A percentile compares a stretch with the other conserved stretches of the same genome.
These are phyloP conservation scores for Piprites chloris DNA, from an alignment of 2,113 vertebrate genomes.

Conservation along the genomic window DNA sequence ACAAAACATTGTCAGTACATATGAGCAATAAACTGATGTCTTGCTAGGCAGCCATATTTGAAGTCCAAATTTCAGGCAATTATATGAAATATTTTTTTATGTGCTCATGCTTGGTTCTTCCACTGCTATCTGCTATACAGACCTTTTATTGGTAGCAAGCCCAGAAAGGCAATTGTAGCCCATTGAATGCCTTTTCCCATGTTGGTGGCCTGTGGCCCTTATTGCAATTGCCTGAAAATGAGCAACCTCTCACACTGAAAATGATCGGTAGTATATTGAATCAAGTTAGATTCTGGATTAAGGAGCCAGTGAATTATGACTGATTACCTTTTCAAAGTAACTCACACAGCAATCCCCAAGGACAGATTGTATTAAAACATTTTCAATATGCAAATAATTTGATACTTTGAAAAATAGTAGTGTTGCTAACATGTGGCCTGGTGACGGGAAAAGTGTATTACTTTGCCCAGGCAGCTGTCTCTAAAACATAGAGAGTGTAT, in stretches of 20 bases:
- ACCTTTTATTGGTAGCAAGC: neutral
- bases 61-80: neutral
- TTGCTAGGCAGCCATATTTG: neutral
- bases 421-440: slow-evolving; percentile 37
- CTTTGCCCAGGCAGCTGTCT: slow-evolving; percentile 25
- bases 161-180: neutral
- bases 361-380: slow-evolving; percentile 18
- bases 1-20: neutral
- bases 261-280: neutral
- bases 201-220: neutral
- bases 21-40: neutral
- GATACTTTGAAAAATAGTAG: slow-evolving; percentile 55
- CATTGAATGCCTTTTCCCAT: neutral
- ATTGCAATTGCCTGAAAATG: neutral
- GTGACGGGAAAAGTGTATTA: slow-evolving; percentile 22
- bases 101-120: neutral
- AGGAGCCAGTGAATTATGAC: slow-evolving; percentile 27
- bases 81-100: neutral
- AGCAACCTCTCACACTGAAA: neutral
- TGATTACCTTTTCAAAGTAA: slow-evolving; percentile 12
- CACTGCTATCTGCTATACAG: neutral
- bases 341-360: neutral
- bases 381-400: slow-evolving; percentile 62
- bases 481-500: neutral
- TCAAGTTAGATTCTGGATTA: slow-evolving; percentile 1